These are phyloP conservation scores for Agriopis aurantiaria DNA, from an alignment of 2,888 invertebrate genomes.

Conservation along the genomic window DNA sequence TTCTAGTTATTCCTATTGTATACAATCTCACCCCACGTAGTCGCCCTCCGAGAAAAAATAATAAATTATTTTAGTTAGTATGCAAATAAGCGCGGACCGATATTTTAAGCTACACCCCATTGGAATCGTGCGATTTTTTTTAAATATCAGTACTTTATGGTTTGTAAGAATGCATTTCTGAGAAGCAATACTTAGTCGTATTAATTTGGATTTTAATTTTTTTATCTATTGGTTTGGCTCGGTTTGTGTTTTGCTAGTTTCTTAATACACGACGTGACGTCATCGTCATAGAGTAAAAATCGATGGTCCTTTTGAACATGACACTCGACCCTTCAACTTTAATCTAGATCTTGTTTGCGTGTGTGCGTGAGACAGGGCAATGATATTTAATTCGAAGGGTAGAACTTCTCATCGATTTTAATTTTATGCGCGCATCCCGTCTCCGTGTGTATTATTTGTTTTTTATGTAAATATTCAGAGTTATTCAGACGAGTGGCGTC, in stretches of 20 bases:
- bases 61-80: conserved; percentile 87
- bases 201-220: conserved; percentile 45
- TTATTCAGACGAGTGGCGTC: conserved; percentile 78
- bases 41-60: conserved; percentile 84
- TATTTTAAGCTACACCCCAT: conserved; percentile 85
- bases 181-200: conserved; percentile 36
- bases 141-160: conserved; percentile 76
- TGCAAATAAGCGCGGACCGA: conserved; percentile 84
- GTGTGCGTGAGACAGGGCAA: conserved; percentile 74
- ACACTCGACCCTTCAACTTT: conserved; percentile 67
- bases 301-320: conserved; percentile 50
- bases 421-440: conserved; percentile 86
- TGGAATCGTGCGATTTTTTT: conserved; percentile 72
- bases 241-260: conserved; percentile 5
- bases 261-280: conserved; percentile 21
- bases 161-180: conserved; percentile 64
- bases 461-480: conserved; percentile 85
- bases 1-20: conserved; percentile 81
- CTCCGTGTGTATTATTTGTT: conserved; percentile 82
- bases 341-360: conserved; percentile 77
- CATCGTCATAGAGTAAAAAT: conserved; percentile 36
- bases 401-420: conserved; percentile 85
- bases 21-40: conserved; percentile 75
- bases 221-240: background rate
- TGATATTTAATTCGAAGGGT: conserved; percentile 86